A percentile compares a stretch with the other conserved stretches of the same genome.
Evolutionary conservation across 2,888 invertebrate genomes (phyloP).

Genomic region (Escarpia spicata): DNA sequence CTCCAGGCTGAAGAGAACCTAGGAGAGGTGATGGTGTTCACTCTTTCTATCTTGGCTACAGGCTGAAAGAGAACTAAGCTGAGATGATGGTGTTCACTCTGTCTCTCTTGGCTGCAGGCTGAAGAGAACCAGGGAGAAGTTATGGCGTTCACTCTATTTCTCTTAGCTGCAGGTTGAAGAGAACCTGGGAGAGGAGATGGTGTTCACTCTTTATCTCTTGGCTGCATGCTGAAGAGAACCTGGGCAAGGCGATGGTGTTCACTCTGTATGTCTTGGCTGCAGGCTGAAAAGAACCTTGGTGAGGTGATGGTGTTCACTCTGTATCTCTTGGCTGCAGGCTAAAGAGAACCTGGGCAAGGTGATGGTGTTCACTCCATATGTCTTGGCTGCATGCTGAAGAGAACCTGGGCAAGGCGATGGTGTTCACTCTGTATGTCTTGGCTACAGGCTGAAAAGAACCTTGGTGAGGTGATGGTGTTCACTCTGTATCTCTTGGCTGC

Average conservation of each 20-base stretch:
- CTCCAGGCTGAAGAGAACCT: conserved; percentile 83
- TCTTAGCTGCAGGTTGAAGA: conserved; percentile 73
- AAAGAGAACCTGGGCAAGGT: no score
- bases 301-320: no score
- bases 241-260: no score
- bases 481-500: conserved; percentile 71
- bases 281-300: no score
- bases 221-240: no score
- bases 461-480: conserved; percentile 98
- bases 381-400: no score
- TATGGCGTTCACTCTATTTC: conserved; percentile 88
- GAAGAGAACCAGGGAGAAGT: conserved; percentile 94
- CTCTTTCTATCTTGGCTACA: conserved; percentile 69
- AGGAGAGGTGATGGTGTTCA: conserved; percentile 98
- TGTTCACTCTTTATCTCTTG: conserved; percentile 95
- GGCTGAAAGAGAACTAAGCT: conserved; percentile 89
- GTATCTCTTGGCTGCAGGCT: no score
- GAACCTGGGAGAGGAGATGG: conserved; percentile 96
- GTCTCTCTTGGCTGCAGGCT: conserved; percentile 67
- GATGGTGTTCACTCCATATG: no score
- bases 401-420: no score
- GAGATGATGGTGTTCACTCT: conserved; percentile 98
- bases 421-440: conserved; percentile 67
- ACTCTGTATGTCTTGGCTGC: no score
- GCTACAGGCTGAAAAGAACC: conserved; percentile 81